phyloP scores from a whole-genome alignment of 2,797 vertebrate genomes.

The Anas georgica region DNA sequence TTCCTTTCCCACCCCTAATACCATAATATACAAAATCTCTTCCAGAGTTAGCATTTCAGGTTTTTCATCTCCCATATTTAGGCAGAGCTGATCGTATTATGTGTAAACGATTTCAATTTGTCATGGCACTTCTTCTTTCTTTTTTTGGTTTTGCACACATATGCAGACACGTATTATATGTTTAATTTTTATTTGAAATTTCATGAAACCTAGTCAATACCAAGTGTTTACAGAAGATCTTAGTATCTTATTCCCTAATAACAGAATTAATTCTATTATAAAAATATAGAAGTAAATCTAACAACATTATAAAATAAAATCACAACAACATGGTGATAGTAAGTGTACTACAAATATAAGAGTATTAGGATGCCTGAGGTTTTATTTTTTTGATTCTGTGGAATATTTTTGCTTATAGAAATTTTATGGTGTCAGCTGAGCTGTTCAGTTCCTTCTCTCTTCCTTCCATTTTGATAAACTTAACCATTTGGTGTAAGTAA shows the following conservation, averaged over 20 bases:
- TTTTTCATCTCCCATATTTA: neutral
- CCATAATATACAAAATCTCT: neutral
- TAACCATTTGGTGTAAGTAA: neutral
- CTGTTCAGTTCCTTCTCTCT: neutral
- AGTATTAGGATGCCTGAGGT: neutral
- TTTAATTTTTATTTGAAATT: neutral
- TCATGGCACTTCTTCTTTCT: neutral
- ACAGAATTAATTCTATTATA: neutral
- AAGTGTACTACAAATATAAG: neutral
- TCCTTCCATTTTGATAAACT: neutral
- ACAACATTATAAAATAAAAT: neutral
- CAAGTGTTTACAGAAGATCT: neutral
- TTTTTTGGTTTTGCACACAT: neutral
- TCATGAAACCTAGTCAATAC: neutral
- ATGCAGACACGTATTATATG: fast-evolving
- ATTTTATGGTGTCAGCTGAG: neutral
- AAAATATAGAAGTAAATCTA: neutral
- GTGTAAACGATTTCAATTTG: neutral
- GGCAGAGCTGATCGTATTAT: neutral
- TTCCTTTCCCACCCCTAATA: neutral
- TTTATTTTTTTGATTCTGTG: neutral
- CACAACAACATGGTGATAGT: neutral
- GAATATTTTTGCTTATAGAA: neutral
- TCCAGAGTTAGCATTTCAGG: neutral
- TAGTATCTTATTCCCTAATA: neutral